These are phyloP conservation scores for Tipula unca DNA, from an alignment of 2,888 invertebrate genomes.

Conservation along the genomic window DNA sequence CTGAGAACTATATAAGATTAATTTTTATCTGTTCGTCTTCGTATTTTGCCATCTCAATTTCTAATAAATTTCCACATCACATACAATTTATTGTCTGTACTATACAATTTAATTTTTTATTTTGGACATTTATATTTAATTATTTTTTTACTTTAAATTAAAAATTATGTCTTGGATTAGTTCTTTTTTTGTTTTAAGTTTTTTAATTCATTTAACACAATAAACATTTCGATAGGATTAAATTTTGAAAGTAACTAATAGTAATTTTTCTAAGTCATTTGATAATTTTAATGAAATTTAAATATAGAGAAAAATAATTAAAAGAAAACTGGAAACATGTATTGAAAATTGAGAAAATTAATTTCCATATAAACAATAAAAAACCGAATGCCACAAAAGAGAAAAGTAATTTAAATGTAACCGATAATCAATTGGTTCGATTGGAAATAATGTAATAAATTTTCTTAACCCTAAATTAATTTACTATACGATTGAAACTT, in stretches of 20 bases:
- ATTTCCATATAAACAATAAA: not conserved
- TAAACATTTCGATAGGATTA: not conserved
- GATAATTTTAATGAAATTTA: not conserved
- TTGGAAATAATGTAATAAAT: not conserved
- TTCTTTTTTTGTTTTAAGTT: too few relatives aligned
- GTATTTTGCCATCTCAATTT: not conserved
- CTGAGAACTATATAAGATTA: not conserved
- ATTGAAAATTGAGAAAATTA: not conserved
- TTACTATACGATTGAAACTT: not conserved
- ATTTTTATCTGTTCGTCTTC: not conserved
- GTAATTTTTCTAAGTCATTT: conserved; percentile 1
- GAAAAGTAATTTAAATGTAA: not conserved
- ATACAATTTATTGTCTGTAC: too few relatives aligned
- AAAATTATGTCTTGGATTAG: not conserved
- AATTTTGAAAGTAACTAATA: not conserved
- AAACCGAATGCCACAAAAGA: not conserved
- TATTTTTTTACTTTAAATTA: not conserved
- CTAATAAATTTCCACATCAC: too few relatives aligned
- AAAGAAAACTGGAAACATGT: not conserved
- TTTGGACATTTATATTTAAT: not conserved
- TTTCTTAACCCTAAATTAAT: not conserved
- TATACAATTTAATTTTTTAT: not conserved
- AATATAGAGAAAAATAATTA: not conserved
- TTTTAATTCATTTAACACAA: conserved; percentile 1
- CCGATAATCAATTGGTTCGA: not conserved